These are phyloP conservation scores for Sylvia borin DNA, from an alignment of 2,797 vertebrate species.

Conservation along the genomic window DNA sequence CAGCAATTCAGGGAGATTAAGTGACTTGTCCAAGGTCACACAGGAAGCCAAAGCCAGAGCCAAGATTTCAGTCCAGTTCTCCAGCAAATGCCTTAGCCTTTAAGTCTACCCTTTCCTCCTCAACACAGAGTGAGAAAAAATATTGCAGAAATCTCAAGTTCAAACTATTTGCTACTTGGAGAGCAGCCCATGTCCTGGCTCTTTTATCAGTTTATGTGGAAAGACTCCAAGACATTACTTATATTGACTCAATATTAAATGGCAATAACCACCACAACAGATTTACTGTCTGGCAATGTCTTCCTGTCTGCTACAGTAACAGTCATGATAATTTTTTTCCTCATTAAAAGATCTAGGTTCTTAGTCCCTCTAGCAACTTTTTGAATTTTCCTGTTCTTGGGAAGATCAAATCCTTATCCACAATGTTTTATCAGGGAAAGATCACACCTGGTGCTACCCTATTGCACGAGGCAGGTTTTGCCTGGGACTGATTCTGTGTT, in stretches of 20 bases:
- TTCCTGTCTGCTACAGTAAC: constrained; percentile 13
- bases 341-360: constrained; percentile 40
- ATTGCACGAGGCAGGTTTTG: accelerated
- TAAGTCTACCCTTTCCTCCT: not conserved
- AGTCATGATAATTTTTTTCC: constrained; percentile 14
- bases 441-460: not conserved
- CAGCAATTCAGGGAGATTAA: not conserved
- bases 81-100: not conserved
- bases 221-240: constrained; percentile 69
- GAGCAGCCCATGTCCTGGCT: constrained; percentile 52
- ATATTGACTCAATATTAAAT: constrained; percentile 68
- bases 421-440: not conserved
- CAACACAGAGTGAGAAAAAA: not conserved
- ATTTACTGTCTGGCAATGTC: constrained; percentile 50
- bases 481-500: not conserved
- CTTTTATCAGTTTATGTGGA: constrained; percentile 54
- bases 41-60: not conserved
- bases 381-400: not conserved
- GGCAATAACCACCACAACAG: constrained; percentile 58
- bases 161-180: constrained; percentile 47
- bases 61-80: not conserved
- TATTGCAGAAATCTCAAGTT: constrained; percentile 57
- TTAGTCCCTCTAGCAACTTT: not conserved
- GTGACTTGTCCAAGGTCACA: not conserved
- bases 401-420: constrained; percentile 5